Conservation (phyloP, 2,113 vertebrate genomes). For the Corydoras maculifer region DNA sequence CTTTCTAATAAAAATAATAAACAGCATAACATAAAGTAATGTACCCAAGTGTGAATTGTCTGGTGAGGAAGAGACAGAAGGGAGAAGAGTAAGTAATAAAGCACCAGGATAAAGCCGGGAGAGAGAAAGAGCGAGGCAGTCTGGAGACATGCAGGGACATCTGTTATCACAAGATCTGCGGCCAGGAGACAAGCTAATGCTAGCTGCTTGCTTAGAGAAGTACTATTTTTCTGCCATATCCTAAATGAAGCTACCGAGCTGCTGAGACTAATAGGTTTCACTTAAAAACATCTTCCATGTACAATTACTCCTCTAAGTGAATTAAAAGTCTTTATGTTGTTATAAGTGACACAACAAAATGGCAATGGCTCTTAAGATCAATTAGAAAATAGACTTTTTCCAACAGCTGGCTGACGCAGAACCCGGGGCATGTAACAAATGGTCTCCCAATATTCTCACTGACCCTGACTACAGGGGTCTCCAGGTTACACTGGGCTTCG, state of each 20-base stretch:
- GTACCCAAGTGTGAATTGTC: background rate
- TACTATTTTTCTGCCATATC: background rate
- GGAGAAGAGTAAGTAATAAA: conserved; percentile 15
- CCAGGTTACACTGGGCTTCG: too few relatives aligned
- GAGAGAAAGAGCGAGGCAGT: conserved; percentile 20
- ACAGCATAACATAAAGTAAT: background rate
- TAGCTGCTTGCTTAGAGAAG: conserved; percentile 12
- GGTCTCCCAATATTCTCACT: background rate
- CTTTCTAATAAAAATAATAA: background rate
- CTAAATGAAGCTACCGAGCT: background rate
- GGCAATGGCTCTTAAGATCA: background rate
- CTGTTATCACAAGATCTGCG: conserved; percentile 30
- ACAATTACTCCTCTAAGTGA: background rate
- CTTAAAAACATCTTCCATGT: background rate
- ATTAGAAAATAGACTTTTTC: background rate
- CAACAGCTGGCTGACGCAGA: background rate
- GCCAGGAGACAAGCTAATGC: conserved; percentile 16
- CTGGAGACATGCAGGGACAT: conserved; percentile 34
- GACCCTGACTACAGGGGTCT: background rate
- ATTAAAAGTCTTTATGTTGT: background rate
- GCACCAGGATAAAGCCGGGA: conserved; percentile 20
- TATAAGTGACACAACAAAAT: background rate
- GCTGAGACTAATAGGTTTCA: background rate
- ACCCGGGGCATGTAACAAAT: background rate
- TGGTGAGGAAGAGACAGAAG: conserved; percentile 18